A percentile compares a stretch with the other conserved stretches of the same genome.
Evolutionary conservation across 1,140 invertebrate genomes (phyloP).

Genomic region (Arctopsyche grandis): DNA sequence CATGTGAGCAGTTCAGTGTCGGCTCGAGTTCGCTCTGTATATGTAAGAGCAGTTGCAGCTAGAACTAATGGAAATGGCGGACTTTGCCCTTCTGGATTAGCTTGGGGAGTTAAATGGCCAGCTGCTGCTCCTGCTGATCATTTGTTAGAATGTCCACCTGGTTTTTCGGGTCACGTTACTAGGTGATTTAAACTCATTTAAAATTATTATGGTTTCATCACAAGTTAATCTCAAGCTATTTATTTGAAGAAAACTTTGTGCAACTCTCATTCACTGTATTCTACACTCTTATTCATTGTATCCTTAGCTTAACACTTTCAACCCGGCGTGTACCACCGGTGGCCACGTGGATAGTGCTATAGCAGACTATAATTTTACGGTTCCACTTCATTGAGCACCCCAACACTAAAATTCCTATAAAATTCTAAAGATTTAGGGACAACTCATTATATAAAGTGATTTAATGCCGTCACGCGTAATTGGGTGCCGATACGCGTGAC

Average conservation of each 20-base stretch:
- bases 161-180: conserved; percentile 61
- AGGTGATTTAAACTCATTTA: too few species aligned
- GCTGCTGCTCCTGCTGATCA: conserved; percentile 63
- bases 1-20: conserved; percentile 62
- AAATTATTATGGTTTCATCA: background rate
- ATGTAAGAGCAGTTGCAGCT: conserved; percentile 59
- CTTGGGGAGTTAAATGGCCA: conserved; percentile 62
- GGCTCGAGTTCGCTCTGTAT: conserved; percentile 60
- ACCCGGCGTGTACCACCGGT: too few species aligned
- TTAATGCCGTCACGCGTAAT: too few species aligned
- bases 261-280: background rate
- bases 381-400: too few species aligned
- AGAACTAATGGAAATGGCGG: conserved; percentile 55
- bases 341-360: too few species aligned
- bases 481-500: too few species aligned
- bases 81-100: conserved; percentile 58
- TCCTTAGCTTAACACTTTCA: too few species aligned
- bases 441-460: too few species aligned
- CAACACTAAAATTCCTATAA: too few species aligned
- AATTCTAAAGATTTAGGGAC: too few species aligned
- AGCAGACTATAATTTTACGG: too few species aligned
- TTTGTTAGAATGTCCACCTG: conserved; percentile 59
- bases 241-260: background rate
- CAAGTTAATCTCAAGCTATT: background rate
- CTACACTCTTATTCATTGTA: too few species aligned